These are phyloP conservation scores for Arctopsyche grandis DNA, from an alignment of 1,140 invertebrate species.

Conservation along the genomic window DNA sequence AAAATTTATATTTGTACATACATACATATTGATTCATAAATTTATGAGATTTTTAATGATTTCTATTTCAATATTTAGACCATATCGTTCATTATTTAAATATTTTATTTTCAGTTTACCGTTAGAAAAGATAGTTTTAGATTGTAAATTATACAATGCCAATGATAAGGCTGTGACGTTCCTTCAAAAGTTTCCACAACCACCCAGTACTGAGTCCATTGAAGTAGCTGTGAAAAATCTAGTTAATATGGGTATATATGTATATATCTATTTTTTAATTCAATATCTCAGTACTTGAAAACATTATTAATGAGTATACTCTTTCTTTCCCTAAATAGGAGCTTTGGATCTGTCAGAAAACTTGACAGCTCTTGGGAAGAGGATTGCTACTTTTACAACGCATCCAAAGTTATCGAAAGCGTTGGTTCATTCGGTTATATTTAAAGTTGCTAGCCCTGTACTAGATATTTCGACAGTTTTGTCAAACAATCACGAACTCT, in stretches of 20 bases:
- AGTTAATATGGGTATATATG: constrained; percentile 61
- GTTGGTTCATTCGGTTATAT: constrained; percentile 66
- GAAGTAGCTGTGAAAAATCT: constrained; percentile 66
- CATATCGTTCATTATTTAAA: no score
- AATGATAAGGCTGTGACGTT: constrained; percentile 66
- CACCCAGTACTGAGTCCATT: constrained; percentile 64
- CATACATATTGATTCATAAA: no score
- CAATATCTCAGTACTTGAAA: no score
- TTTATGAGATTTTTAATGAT: no score
- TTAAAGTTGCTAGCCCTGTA: constrained; percentile 61
- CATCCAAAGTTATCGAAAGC: constrained; percentile 69
- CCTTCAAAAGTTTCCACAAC: constrained; percentile 67
- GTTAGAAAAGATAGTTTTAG: constrained; percentile 62
- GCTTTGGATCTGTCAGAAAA: constrained; percentile 67
- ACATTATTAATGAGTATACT: constrained; percentile 24
- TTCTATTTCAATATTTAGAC: no score
- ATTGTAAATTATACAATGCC: constrained; percentile 58
- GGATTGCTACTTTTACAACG: constrained; percentile 65
- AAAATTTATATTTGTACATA: no score
- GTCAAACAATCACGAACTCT: constrained; percentile 58
- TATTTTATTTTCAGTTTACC: constrained; percentile 58
- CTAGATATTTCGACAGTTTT: constrained; percentile 57
- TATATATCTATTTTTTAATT: constrained; percentile 14
- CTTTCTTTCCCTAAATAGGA: constrained; percentile 55
- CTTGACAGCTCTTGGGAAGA: constrained; percentile 68